These are phyloP conservation scores for Blastomussa wellsi DNA, from an alignment of 92 coral and sea anemone species.

Conservation along the genomic window DNA sequence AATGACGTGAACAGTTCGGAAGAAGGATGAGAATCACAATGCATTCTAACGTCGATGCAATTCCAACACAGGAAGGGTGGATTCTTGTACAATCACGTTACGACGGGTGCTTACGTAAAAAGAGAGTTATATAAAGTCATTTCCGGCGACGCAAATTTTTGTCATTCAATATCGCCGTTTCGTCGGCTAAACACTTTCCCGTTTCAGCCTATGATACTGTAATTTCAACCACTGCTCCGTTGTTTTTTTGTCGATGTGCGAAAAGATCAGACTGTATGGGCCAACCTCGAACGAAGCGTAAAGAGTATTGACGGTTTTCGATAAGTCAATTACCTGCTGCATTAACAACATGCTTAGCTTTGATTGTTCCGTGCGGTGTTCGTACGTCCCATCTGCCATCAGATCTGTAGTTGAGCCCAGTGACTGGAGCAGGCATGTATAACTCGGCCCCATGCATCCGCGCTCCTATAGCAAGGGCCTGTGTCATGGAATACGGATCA, in stretches of 20 bases:
- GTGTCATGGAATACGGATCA: slow-evolving; percentile 93
- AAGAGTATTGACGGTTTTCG: background rate
- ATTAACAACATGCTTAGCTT: slow-evolving; percentile 50
- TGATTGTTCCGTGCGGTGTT: slow-evolving; percentile 78
- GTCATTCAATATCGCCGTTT: background rate
- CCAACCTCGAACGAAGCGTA: background rate
- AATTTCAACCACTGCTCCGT: too few relatives aligned
- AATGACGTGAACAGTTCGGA: too few relatives aligned
- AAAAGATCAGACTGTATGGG: too few relatives aligned
- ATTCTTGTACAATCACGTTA: too few relatives aligned
- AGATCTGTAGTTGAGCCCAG: slow-evolving; percentile 69
- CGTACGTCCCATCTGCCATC: slow-evolving; percentile 90
- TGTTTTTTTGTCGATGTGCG: too few relatives aligned
- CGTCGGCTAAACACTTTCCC: too few relatives aligned
- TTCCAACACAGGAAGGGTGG: too few relatives aligned
- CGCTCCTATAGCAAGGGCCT: slow-evolving; percentile 89
- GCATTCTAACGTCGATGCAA: too few relatives aligned
- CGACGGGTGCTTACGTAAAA: too few relatives aligned
- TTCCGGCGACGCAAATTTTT: background rate
- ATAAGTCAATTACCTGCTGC: slow-evolving; percentile 41
- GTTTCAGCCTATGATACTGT: too few relatives aligned
- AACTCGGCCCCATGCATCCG: slow-evolving; percentile 91
- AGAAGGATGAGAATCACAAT: too few relatives aligned
- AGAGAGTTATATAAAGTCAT: background rate
- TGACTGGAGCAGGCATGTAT: slow-evolving; percentile 95